Conservation (phyloP, 2,797 vertebrate species). For the Premnoplex brunnescens region DNA sequence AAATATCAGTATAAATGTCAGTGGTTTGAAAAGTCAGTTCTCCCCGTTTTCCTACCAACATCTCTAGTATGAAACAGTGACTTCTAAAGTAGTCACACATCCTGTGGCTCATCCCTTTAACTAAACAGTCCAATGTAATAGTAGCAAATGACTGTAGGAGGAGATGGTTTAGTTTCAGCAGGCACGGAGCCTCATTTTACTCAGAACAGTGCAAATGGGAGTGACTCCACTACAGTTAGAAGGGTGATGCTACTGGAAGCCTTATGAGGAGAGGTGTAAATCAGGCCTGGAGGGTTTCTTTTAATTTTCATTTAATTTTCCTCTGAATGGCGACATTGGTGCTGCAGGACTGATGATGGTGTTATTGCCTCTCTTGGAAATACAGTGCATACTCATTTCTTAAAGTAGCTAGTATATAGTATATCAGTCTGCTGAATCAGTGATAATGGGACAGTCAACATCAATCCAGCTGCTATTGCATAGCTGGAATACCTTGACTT, state of each 20-base stretch:
- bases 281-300: neutral
- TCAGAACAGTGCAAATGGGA: neutral
- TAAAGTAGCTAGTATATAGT: neutral
- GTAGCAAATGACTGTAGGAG: neutral
- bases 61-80: neutral
- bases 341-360: neutral
- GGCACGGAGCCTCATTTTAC: neutral
- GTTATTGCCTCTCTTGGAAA: neutral
- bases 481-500: neutral
- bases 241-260: neutral
- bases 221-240: neutral
- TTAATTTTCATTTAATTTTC: neutral
- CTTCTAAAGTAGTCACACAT: neutral
- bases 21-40: constrained; percentile 1
- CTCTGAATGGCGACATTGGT: neutral
- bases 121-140: constrained; percentile 1
- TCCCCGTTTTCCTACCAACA: neutral
- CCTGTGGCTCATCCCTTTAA: constrained; percentile 1
- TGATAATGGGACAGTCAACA: neutral
- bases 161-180: neutral
- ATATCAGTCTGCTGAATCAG: neutral
- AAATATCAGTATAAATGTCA: neutral
- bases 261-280: neutral
- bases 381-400: neutral
- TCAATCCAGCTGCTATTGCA: neutral